Base-by-base conservation (phyloP, 2,113 vertebrate species). In the Pardalotus punctatus region DNA sequence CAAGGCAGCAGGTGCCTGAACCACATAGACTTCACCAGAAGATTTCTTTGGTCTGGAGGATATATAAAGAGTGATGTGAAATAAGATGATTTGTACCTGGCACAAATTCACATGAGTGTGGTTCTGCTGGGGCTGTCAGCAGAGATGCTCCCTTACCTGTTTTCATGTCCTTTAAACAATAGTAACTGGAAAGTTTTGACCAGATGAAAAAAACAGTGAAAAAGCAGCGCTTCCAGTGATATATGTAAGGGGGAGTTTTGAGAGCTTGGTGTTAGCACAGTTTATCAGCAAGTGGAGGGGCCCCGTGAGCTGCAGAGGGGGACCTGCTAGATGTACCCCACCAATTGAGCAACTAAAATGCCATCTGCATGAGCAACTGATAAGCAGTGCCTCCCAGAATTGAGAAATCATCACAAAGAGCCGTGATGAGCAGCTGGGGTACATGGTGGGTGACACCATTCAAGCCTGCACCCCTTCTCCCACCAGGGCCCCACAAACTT, bases 371-470 rank as follows among this genome's bases (percentile, higher is more conserved):
- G 27, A 86, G 77, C 60, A 91, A 61, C 69, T 81, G 83, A 74
- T 81, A 95, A 93, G 93, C 72, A 23, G 12, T 73, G 67, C 29
- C 72, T 93, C 64, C 69, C 69, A 78, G 84, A 69, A 86, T 19
- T 58, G 92, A 67, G 86, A 91, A 94, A 94, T 50, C 84, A 48
- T 54, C 42, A 29, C 51, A 77, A 78, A 62, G 21, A 66, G 40
- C 64, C 7, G 2, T 5, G 36, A 90, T 14, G 36, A 88, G 36
- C 48, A 25, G 48, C 67, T 53, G 78, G 69, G 48, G 45, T 42
- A n/a, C 6, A 1, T 0, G 0, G 65, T 53, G 12, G 25, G 65
- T 25, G 58, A 48, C 71, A 69, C 36, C 5, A 28, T 54, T 38
- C 72, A 79, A 38, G 29, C 11, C 61, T 50, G 40, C 17, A 57